These are phyloP conservation scores for Hormaphis cornu DNA, from an alignment of 1,140 invertebrate genomes.

Conservation along the genomic window DNA sequence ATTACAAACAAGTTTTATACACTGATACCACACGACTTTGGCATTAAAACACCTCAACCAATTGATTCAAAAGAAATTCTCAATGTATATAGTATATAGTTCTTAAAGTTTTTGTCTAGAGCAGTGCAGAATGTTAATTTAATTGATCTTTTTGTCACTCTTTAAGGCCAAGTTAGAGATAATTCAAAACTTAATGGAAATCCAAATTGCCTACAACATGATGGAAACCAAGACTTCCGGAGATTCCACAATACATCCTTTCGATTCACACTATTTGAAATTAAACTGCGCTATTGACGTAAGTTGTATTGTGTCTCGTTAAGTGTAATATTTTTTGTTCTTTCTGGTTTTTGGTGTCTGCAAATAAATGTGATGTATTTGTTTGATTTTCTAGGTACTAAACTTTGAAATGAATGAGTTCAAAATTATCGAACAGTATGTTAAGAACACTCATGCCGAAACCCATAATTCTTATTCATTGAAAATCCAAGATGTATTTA, in stretches of 20 bases:
- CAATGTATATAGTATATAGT: slow-evolving; percentile 45
- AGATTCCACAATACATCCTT: slow-evolving; percentile 49
- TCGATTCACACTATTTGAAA: slow-evolving; percentile 85
- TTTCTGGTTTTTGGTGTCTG: no score
- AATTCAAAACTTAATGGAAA: slow-evolving; percentile 66
- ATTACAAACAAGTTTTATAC: slow-evolving; percentile 89
- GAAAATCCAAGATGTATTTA: slow-evolving; percentile 65
- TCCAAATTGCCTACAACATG: slow-evolving; percentile 88
- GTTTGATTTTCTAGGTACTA: neutral
- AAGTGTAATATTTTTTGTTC: no score
- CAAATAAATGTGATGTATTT: neutral
- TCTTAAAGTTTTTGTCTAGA: neutral
- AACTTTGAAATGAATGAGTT: slow-evolving; percentile 50
- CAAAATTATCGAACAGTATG: slow-evolving; percentile 62
- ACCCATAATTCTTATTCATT: slow-evolving; percentile 72
- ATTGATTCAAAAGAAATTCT: slow-evolving; percentile 67
- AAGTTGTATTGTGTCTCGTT: no score
- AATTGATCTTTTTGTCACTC: neutral
- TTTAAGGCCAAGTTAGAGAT: slow-evolving; percentile 72
- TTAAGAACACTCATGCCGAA: slow-evolving; percentile 76
- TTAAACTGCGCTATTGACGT: slow-evolving; percentile 73
- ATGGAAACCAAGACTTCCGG: slow-evolving; percentile 53
- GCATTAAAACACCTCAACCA: slow-evolving; percentile 69
- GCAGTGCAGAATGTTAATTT: neutral
- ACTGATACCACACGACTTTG: slow-evolving; percentile 89